Percentiles rank a stretch among this genome's conserved stretches.
These are phyloP conservation scores for Heliocidaris tuberculata DNA, from an alignment of 35 echinoderm and acorn worm genomes.

Conservation along the genomic window DNA sequence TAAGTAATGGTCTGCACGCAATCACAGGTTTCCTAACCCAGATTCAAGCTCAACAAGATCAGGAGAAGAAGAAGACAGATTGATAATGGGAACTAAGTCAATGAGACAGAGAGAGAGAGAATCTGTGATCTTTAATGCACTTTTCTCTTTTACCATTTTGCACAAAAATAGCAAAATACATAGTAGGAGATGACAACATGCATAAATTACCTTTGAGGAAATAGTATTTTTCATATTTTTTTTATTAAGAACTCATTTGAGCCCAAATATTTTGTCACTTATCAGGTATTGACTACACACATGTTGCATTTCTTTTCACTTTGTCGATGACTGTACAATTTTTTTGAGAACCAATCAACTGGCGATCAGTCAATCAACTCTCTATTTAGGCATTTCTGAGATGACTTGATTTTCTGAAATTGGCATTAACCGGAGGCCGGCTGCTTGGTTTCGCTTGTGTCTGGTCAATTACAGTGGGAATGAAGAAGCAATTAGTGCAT, in stretches of 20 bases:
- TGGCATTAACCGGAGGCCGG: not conserved
- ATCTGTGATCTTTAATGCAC: no score
- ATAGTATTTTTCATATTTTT: no score
- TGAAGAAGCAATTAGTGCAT: constrained; percentile 12
- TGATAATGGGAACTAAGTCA: no score
- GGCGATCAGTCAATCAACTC: not conserved
- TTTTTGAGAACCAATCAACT: not conserved
- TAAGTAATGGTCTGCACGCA: not conserved
- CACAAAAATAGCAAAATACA: no score
- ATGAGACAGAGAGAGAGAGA: no score
- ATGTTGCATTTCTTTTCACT: not conserved
- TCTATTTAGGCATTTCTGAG: constrained; percentile 1
- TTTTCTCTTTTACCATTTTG: no score
- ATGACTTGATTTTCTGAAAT: not conserved
- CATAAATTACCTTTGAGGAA: no score
- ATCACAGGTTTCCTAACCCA: not conserved
- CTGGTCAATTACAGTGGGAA: not conserved
- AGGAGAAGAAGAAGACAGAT: no score
- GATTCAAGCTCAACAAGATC: not conserved
- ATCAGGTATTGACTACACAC: not conserved
- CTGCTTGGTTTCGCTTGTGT: not conserved
- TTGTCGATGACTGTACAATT: not conserved
- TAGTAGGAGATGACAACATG: no score
- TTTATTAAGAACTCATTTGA: no score
- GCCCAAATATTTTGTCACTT: not conserved